Base-by-base conservation (phyloP, 1,140 invertebrate species). In the Drosophila tani region DNA sequence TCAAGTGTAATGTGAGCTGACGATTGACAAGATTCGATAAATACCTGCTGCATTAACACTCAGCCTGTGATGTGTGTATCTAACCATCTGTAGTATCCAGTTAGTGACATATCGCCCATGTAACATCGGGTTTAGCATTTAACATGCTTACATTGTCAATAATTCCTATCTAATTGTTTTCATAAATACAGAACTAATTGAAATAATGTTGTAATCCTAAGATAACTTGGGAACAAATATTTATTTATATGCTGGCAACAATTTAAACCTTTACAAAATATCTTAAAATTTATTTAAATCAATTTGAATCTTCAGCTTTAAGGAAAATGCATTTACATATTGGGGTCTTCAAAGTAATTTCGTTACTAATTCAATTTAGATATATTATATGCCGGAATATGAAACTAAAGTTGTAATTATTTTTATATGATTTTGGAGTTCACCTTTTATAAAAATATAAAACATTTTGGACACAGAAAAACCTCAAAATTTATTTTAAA, bases 1-100 rank as follows among this genome's bases (percentile, higher is more conserved):
- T 77, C 75, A 77, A 77, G 56, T 68, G 75, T 60, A 77, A 77
- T 77, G 63, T 43, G 64, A 78, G 64, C 74, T 43, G 56, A 27
- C 21, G 75, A 78, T 78, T 78, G 75, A 78, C 75, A 49, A 59
- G 43, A 40, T 29, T 32, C 64, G 75, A 78, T 78, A 56, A 60
- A 53, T 43, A 59, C 70, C 63, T 69, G 66, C 64, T 29, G 29
- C n/a, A 50, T 35, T 49, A 70, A 59, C 51, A 58, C 43, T 69
- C 40, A 43, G 32, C 32, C 32, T 35, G 11, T 35, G 32, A 35
- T 35, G 32, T 35, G 32, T 35, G 9, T 35, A 35, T 35, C 32
- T 11, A 11, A 11, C 9, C 9, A 43, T 71, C 27, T 27, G 50
- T 38, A 29, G 40, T 55, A 38, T 68, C 45, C 67, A 49, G 29